A percentile compares a stretch with the other conserved stretches of the same genome.
These are phyloP conservation scores for Drosophila siamana DNA, from an alignment of 2,888 invertebrate genomes.

Conservation along the genomic window DNA sequence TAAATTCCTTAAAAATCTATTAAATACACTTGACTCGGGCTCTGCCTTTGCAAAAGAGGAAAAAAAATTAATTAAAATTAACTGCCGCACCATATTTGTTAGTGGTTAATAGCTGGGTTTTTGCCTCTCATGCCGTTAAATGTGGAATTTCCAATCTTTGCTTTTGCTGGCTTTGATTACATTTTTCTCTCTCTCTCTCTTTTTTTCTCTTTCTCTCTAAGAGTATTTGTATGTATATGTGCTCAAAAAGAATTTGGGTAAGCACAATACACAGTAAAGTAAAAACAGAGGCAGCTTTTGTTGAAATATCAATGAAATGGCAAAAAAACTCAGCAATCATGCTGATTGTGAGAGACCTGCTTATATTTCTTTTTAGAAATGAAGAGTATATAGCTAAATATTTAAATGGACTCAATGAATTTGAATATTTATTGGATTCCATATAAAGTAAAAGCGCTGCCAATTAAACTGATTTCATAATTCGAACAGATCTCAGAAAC, in stretches of 20 bases:
- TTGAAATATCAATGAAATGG: constrained; percentile 33
- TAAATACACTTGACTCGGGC: constrained; percentile 10
- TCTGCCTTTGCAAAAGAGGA: constrained; percentile 13
- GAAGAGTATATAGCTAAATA: too few relatives aligned
- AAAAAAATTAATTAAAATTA: constrained; percentile 80
- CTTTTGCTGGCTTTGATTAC: constrained; percentile 43
- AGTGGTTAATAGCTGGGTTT: constrained; percentile 38
- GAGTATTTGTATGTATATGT: constrained; percentile 15
- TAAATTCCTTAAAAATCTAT: constrained; percentile 65
- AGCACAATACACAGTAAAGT: constrained; percentile 26
- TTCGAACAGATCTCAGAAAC: too few relatives aligned
- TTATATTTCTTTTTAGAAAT: too few relatives aligned
- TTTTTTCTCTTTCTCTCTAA: background rate
- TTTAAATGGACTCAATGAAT: too few relatives aligned
- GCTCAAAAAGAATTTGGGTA: constrained; percentile 56
- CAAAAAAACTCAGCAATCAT: too few relatives aligned
- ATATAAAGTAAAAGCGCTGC: too few relatives aligned
- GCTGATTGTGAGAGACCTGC: too few relatives aligned
- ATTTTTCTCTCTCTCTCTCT: constrained; percentile 10
- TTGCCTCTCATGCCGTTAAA: constrained; percentile 18
- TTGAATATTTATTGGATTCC: too few relatives aligned
- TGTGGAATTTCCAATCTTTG: constrained; percentile 47
- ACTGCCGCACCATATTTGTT: constrained; percentile 69
- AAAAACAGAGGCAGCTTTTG: constrained; percentile 22
- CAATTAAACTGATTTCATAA: too few relatives aligned